Conservation (phyloP, 2,113 vertebrate species). For the Ochotona curzoniae region DNA sequence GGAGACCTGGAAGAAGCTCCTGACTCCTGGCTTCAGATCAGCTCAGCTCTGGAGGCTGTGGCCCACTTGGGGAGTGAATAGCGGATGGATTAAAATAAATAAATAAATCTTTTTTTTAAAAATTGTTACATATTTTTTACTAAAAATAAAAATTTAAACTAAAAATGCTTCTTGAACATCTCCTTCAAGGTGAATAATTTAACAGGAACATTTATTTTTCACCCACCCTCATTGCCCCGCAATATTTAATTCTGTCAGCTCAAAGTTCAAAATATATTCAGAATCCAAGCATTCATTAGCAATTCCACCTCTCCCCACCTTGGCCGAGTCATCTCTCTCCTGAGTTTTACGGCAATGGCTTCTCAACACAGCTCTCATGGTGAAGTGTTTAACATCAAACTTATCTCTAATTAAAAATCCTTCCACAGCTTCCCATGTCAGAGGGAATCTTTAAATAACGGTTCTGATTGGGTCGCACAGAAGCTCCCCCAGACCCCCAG, state of each 20-base stretch:
- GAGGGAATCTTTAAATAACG: neutral
- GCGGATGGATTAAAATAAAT: too few species aligned
- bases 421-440: neutral
- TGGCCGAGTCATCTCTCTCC: neutral
- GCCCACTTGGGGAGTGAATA: too few species aligned
- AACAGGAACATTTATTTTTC: constrained; percentile 7
- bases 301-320: neutral
- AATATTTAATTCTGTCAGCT: neutral
- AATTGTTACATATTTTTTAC: neutral
- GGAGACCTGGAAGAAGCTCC: too few species aligned
- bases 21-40: too few species aligned
- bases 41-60: too few species aligned
- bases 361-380: neutral
- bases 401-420: neutral
- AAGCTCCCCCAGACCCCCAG: neutral
- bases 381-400: neutral
- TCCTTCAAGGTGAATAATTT: neutral
- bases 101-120: neutral
- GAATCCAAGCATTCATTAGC: constrained; percentile 10
- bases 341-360: constrained; percentile 5
- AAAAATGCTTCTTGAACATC: neutral
- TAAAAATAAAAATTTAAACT: neutral
- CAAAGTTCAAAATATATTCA: constrained; percentile 41
- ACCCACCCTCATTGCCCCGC: neutral
- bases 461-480: neutral